Evolutionary conservation across 2,797 vertebrate species (phyloP).

Genomic region (Rhinophrynus dorsalis): DNA sequence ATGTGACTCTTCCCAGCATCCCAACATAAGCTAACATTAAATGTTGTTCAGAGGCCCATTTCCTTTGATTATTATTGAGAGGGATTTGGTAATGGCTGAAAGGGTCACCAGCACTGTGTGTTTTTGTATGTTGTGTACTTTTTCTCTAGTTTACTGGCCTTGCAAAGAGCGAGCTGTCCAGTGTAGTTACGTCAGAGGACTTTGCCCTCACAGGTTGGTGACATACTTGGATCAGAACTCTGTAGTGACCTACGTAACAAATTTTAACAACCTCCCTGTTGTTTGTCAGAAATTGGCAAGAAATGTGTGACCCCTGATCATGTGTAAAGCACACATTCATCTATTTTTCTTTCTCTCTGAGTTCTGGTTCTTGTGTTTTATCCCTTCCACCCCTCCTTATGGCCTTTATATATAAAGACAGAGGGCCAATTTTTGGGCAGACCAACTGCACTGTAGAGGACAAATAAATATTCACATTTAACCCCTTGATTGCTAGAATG

Average conservation of each 20-base stretch:
- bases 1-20: too few relatives aligned
- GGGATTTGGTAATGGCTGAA: too few relatives aligned
- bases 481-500: too few relatives aligned
- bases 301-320: constrained; percentile 33
- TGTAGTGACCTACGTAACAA: constrained; percentile 12
- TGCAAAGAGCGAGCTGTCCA: constrained; percentile 12
- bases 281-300: not conserved
- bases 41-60: too few relatives aligned
- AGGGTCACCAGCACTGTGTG: too few relatives aligned
- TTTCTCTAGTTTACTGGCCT: constrained; percentile 1
- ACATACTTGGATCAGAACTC: constrained; percentile 21
- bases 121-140: constrained; percentile 38
- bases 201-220: constrained; percentile 26
- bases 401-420: too few relatives aligned
- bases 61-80: too few relatives aligned
- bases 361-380: not conserved
- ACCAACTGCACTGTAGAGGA: too few relatives aligned
- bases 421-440: too few relatives aligned
- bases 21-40: too few relatives aligned
- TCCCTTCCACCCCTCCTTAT: too few relatives aligned
- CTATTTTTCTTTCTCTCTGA: not conserved
- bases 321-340: not conserved
- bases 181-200: not conserved
- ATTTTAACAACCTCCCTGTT: not conserved
- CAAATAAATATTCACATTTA: too few relatives aligned